Evolutionary conservation across 2,113 vertebrate genomes (phyloP).

Genomic region (Forbesichthys agassizii): DNA sequence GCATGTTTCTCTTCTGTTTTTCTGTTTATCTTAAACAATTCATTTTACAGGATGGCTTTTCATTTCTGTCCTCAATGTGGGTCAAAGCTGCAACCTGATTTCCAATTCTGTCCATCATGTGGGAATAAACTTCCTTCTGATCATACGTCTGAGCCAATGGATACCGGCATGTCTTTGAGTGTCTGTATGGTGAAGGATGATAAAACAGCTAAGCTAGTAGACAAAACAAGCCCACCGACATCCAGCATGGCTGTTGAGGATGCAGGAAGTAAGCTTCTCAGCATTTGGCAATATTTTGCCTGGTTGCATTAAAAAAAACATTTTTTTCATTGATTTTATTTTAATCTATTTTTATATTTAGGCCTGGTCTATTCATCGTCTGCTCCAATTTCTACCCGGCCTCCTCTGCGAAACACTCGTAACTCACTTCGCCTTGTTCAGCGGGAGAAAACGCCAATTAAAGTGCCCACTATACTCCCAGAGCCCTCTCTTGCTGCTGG

Average conservation of each 20-base stretch:
- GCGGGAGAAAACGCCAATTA: slow-evolving; percentile 19
- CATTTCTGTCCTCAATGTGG: slow-evolving; percentile 87
- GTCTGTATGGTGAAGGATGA: not conserved
- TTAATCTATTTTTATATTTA: slow-evolving; percentile 6
- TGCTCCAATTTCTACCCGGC: slow-evolving; percentile 34
- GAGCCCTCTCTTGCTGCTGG: not conserved
- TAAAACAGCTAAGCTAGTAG: not conserved
- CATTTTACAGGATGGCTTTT: slow-evolving; percentile 68
- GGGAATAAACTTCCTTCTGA: slow-evolving; percentile 72
- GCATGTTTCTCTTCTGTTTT: too few relatives aligned
- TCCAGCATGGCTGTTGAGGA: slow-evolving; percentile 1
- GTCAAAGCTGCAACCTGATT: slow-evolving; percentile 71
- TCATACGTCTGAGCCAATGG: slow-evolving; percentile 24
- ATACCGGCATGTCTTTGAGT: not conserved
- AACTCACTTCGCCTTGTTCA: slow-evolving; percentile 38
- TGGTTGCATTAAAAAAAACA: not conserved
- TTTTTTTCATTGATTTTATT: not conserved
- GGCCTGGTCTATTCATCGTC: not conserved
- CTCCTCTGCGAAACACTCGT: slow-evolving; percentile 51
- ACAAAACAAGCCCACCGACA: slow-evolving; percentile 6
- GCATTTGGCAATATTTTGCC: not conserved
- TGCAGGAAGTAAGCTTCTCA: not conserved
- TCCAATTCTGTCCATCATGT: slow-evolving; percentile 86
- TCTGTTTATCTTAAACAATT: not conserved
- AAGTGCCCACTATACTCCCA: slow-evolving; percentile 4